Base-by-base conservation (phyloP, 2,113 vertebrate species). In the Proteles cristata region DNA sequence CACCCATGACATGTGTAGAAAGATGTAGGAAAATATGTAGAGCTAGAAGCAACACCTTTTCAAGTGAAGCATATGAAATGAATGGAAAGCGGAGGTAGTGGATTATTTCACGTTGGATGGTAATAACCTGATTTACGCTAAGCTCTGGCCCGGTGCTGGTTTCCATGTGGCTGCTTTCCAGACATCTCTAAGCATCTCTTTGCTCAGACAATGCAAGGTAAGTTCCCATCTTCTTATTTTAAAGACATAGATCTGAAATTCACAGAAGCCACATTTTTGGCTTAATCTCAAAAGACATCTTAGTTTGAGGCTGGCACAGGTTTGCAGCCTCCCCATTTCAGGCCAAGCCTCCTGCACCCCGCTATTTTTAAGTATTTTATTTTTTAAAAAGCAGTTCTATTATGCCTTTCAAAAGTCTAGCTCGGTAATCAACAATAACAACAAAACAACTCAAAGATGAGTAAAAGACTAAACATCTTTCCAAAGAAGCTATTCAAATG, bases 51-150 rank as follows among this genome's bases (percentile, higher is more conserved):
- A 85, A 2, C 53, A 53, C 35, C 28, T 50, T 53, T 50, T 69
- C 53, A 84, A 17, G 15, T 8, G 11, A 45, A 48, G n/a, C 5
- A 3, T 19, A 6, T 12, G 5, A 26, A 50, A 61, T 4, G 9
- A 66, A 2, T 1, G 3, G 48, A 33, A 91, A 12, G 5, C 12
- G 0, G 31, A 55, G 45, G 31, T 35, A 17, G 3, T 3, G 11
- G 26, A 4, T 5, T 17, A 0, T 21, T 19, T 33, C 26, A 50
- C 4, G 23, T 28, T 1, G 2, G 33, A 16, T 12, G 10, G 7
- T 7, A 1, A 1, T 2, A 11, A 28, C 48, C 17, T 5, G 17
- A 0, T 43, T 16, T 68, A 45, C 16, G 3, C 11, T 3, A 1
- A 23, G 3, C 45, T 10, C 5, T 26, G 65, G 15, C 9, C 25